Evolutionary conservation across 2,888 invertebrate species (phyloP).

Genomic region (Agrochola lota): DNA sequence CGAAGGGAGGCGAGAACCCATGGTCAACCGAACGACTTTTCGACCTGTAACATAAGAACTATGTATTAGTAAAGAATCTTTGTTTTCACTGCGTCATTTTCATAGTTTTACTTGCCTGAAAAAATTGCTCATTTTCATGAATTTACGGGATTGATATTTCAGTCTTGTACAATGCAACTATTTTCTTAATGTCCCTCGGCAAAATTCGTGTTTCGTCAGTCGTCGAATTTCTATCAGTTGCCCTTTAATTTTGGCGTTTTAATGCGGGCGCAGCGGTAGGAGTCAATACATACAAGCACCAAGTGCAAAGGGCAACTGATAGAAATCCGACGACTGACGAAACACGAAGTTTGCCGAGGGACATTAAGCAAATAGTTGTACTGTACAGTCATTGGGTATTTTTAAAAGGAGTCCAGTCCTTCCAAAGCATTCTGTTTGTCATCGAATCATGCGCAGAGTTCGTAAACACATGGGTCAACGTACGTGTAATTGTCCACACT

Average conservation of each 20-base stretch:
- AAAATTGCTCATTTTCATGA: slow-evolving; percentile 6
- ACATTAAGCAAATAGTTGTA: no score
- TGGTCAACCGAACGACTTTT: slow-evolving; percentile 98
- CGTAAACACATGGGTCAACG: slow-evolving; percentile 78
- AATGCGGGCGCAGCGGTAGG: no score
- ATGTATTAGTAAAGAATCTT: slow-evolving; percentile 28
- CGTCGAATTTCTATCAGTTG: no score
- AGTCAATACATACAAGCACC: no score
- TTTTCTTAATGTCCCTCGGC: no score
- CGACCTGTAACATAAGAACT: slow-evolving; percentile 92
- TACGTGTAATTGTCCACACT: slow-evolving; percentile 78
- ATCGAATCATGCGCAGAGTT: slow-evolving; percentile 40
- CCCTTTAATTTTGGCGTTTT: no score
- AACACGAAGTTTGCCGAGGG: no score
- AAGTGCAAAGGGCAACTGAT: no score
- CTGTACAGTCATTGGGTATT: not conserved
- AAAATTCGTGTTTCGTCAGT: no score
- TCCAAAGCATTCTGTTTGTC: slow-evolving; percentile 32
- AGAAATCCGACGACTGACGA: no score
- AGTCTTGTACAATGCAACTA: not conserved
- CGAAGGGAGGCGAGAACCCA: slow-evolving; percentile 96
- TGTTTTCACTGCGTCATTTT: not conserved
- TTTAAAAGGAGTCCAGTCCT: slow-evolving; percentile 11
- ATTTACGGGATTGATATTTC: not conserved
- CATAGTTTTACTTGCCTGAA: not conserved